Conservation (phyloP, 2,888 invertebrate species). For the Ditylenchus weischeri region DNA sequence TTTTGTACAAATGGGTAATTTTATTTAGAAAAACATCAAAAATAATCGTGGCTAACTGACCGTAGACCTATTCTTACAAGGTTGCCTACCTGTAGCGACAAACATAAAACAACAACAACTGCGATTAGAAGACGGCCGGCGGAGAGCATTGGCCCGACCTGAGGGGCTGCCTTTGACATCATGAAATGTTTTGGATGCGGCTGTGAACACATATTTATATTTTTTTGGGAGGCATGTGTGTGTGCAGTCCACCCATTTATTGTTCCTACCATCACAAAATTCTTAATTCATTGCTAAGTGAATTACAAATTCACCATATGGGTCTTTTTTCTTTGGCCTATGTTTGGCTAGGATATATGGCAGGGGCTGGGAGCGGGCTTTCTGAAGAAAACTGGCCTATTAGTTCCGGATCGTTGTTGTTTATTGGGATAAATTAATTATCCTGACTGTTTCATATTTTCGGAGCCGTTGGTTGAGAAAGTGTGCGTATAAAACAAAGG, state of each 20-base stretch:
- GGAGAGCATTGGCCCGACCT: constrained; percentile 2
- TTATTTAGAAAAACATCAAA: too few species aligned
- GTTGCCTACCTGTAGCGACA: constrained; percentile 5
- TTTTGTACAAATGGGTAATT: too few species aligned
- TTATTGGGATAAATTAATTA: too few species aligned
- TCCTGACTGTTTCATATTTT: too few species aligned
- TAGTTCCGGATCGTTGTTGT: constrained; percentile 5
- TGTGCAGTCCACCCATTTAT: too few species aligned
- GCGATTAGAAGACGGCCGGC: constrained; percentile 2
- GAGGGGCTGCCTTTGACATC: constrained; percentile 7
- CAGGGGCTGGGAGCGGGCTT: background rate
- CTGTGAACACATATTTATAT: constrained; percentile 4
- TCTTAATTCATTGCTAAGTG: constrained; percentile 10
- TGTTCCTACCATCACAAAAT: background rate
- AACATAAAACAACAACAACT: constrained; percentile 2
- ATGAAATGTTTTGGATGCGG: background rate
- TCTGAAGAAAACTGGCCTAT: background rate
- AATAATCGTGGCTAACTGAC: too few species aligned
- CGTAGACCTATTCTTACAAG: too few species aligned
- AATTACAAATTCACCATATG: constrained; percentile 5
- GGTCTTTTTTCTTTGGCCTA: background rate
- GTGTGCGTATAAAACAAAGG: too few species aligned
- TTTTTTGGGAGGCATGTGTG: background rate
- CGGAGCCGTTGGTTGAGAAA: too few species aligned
- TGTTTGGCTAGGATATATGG: too few species aligned